Percentiles rank a stretch among this genome's conserved stretches.
These are phyloP conservation scores for Pyrrhia umbra DNA, from an alignment of 2,888 invertebrate genomes.

Conservation along the genomic window DNA sequence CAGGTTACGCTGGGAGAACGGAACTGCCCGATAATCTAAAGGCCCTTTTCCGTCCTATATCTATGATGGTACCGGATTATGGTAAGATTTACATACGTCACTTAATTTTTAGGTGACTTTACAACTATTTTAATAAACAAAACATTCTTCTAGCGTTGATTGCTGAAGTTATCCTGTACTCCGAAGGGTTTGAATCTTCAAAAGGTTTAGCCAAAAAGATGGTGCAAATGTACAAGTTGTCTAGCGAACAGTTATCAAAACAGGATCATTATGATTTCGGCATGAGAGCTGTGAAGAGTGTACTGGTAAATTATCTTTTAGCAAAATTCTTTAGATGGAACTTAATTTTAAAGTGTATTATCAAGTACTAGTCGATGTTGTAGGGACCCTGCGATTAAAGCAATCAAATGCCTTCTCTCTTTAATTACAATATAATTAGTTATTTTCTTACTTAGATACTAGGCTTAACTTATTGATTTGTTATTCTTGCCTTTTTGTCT, in stretches of 20 bases:
- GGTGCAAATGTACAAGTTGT: constrained; percentile 97
- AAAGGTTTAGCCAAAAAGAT: constrained; percentile 96
- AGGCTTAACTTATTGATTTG: too few species aligned
- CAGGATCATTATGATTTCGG: constrained; percentile 98
- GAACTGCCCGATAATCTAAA: constrained; percentile 97
- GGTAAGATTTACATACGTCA: constrained; percentile 89
- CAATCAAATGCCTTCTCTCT: too few species aligned
- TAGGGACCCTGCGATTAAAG: too few species aligned
- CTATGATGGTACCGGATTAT: constrained; percentile 98
- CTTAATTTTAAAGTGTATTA: too few species aligned
- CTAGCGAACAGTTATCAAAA: constrained; percentile 97
- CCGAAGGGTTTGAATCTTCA: constrained; percentile 97
- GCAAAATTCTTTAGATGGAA: too few species aligned
- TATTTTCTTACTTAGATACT: too few species aligned
- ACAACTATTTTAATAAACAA: neutral
- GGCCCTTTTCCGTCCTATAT: constrained; percentile 95
- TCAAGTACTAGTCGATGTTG: too few species aligned
- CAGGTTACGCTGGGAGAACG: constrained; percentile 97
- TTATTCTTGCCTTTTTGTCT: too few species aligned
- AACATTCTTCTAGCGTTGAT: constrained; percentile 91
- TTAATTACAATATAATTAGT: too few species aligned
- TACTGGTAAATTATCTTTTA: constrained; percentile 91
- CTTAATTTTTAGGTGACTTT: neutral
- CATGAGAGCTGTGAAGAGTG: constrained; percentile 98
- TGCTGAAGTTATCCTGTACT: constrained; percentile 97